These are phyloP conservation scores for Ophiodon elongatus DNA, from an alignment of 2,113 vertebrate species.

Conservation along the genomic window DNA sequence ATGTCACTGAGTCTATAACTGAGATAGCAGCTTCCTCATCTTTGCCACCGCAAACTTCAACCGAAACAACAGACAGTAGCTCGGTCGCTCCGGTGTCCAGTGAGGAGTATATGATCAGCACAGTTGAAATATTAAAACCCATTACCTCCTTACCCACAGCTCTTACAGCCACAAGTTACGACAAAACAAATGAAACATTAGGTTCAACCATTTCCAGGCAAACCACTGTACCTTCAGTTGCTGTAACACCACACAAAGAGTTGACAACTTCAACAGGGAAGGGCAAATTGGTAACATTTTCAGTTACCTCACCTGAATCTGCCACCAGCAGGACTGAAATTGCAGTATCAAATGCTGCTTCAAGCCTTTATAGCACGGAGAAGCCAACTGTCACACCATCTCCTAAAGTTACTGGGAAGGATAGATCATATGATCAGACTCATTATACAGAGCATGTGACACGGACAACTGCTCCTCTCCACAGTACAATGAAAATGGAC, in stretches of 20 bases:
- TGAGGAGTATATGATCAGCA: slow-evolving; percentile 53
- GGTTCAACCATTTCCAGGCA: slow-evolving; percentile 8
- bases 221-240: slow-evolving; percentile 12
- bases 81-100: slow-evolving; percentile 24
- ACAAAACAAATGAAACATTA: slow-evolving; percentile 3
- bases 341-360: slow-evolving; percentile 15
- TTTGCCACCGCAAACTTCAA: slow-evolving; percentile 28
- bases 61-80: slow-evolving; percentile 20
- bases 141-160: slow-evolving; percentile 14
- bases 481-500: slow-evolving; percentile 15
- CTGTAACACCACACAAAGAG: slow-evolving; percentile 13
- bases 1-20: slow-evolving; percentile 4
- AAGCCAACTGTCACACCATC: slow-evolving; percentile 28
- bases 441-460: slow-evolving; percentile 1
- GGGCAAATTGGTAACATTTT: neutral
- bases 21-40: slow-evolving; percentile 37
- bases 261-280: slow-evolving; percentile 19
- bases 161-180: slow-evolving; percentile 29
- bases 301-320: slow-evolving; percentile 7
- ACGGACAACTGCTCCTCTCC: neutral
- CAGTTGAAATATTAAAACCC: slow-evolving; percentile 19
- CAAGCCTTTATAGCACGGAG: slow-evolving; percentile 45
- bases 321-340: slow-evolving; percentile 11
- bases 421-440: slow-evolving; percentile 19
- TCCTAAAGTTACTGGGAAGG: slow-evolving; percentile 17